Base-by-base conservation (phyloP, 2,113 vertebrate species). In the Symphodus melops region DNA sequence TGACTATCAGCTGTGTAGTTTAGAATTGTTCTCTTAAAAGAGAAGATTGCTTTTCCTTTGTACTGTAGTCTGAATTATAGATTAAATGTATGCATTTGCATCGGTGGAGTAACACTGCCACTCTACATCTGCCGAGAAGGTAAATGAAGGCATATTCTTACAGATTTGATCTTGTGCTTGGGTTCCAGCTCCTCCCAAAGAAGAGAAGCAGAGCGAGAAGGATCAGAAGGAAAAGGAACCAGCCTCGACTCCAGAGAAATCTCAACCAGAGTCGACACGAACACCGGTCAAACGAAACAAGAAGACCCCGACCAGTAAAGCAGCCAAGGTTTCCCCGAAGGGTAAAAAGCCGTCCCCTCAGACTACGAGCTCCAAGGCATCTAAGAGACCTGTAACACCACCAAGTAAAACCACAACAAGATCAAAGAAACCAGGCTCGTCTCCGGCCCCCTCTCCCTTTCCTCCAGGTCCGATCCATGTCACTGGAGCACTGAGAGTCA, bases 401-500 rank as follows among this genome's bases (percentile, higher is more conserved):
- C 83, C 66, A 0, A 79, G 36, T 46, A 93, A 88, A 79, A 39
- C 68, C 3, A 1, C 68, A n/a, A 25, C 53, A 1, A 94, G 92
- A 80, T 64, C 89, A 52, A 94, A 92, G 79, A 94, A 90, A 81
- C 41, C 79, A 0, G 68, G 68, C 9, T 59, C 63, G 62, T 87
- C 89, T 39, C 79, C 77, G 23, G 82, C 20, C 74, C 93, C 77
- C 0, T 68, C 91, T 1, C 75, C 89, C 5, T 81, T 72, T 36
- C 83, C 92, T 0, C 63, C 92, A 0, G 93, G 95, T 46, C 85
- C 91, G 1, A 89, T 96, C 46, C 95, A 94, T 8, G 75, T 82
- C 72, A 93, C 95, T 0, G 94, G 94, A 52, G 94, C 94, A 0
- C 82, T 95, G 44, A 86, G 94, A 10, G 93, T 94, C 54, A 76